Evolutionary conservation across 2,888 invertebrate genomes (phyloP), one percentile per base, ranked within the genome.

Genomic region (Helobdella robusta): DNA sequence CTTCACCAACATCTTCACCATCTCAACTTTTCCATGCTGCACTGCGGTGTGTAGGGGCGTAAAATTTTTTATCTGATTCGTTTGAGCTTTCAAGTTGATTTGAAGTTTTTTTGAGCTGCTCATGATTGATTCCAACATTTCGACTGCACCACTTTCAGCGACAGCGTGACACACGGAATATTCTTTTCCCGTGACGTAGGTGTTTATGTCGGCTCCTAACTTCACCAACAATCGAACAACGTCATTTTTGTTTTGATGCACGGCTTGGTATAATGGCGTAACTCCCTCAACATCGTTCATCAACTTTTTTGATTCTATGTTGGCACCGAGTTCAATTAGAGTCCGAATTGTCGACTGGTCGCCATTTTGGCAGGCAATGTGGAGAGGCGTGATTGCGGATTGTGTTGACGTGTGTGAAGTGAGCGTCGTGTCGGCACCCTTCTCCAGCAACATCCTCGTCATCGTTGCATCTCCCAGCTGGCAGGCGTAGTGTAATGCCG

Each of bases 361-460:
- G n/a, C 70, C 72, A 52, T 69, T 68, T 52, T 72, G 71, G 1
- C 70, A 69, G 5, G 72, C 72, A 36, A 72, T 64, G 54, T 72
- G 72, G 5, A 72, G 66, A 5, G 68, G 64, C 0, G 67, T 61
- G 2, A 72, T 64, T 15, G 23, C 32, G 35, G 32, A 30, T 35
- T 71, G 71, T 36, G 68, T 61, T 11, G 67, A 62, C 28, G 69
- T 59, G 32, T 61, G 61, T 8, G 70, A 69, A 28, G 23, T 46
- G 11, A 69, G 61, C 44, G 68, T 56, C 35, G 65, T 61, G 18
- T 66, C 48, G n/a, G 66, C 69, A 15, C 66, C 67, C 36, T 67
- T 56, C 11, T 40, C 20, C 3, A 69, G 40, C 0, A 71, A 64
- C 8, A 48, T 35, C 18, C 23, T 11, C 8, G 61, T 44, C 48